Evolutionary conservation across 2,113 vertebrate genomes (phyloP).

Genomic region (Ageneiosus marmoratus): DNA sequence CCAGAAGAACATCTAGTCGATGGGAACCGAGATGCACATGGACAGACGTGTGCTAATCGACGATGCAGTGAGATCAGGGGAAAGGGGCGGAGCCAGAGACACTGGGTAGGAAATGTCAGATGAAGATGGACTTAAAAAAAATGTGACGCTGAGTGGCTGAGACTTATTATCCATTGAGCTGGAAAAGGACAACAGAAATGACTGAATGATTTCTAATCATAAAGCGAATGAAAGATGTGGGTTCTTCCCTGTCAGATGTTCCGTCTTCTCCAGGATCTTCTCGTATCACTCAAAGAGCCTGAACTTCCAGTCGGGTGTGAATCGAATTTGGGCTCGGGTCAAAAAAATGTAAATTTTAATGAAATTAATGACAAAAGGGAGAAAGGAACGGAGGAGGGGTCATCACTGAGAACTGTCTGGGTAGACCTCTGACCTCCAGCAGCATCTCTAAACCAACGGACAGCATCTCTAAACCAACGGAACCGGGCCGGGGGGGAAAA

Average conservation of each 20-base stretch:
- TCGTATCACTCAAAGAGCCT: constrained; percentile 60
- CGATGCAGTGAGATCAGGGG: constrained; percentile 54
- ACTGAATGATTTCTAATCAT: constrained; percentile 56
- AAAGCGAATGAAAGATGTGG: constrained; percentile 68
- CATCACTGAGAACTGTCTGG: constrained; percentile 62
- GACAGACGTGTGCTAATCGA: constrained; percentile 60
- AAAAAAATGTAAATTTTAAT: not conserved
- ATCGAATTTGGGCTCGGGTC: constrained; percentile 57
- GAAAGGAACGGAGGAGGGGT: too few relatives aligned
- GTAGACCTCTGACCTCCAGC: constrained; percentile 59
- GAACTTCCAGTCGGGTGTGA: constrained; percentile 65
- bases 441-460: constrained; percentile 46
- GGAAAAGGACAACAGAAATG: constrained; percentile 51
- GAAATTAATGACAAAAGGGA: too few relatives aligned
- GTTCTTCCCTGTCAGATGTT: constrained; percentile 69
- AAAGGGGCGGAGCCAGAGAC: constrained; percentile 42
- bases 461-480: too few relatives aligned
- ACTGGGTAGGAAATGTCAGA: constrained; percentile 55
- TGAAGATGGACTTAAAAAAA: not conserved
- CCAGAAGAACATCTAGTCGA: constrained; percentile 44
- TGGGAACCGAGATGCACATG: constrained; percentile 38
- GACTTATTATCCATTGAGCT: constrained; percentile 32
- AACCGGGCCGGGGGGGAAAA: constrained; percentile 26
- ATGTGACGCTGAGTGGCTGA: not conserved
- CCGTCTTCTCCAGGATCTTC: constrained; percentile 67